Conservation (phyloP, 2,113 vertebrate genomes). For the Odontesthes bonariensis region DNA sequence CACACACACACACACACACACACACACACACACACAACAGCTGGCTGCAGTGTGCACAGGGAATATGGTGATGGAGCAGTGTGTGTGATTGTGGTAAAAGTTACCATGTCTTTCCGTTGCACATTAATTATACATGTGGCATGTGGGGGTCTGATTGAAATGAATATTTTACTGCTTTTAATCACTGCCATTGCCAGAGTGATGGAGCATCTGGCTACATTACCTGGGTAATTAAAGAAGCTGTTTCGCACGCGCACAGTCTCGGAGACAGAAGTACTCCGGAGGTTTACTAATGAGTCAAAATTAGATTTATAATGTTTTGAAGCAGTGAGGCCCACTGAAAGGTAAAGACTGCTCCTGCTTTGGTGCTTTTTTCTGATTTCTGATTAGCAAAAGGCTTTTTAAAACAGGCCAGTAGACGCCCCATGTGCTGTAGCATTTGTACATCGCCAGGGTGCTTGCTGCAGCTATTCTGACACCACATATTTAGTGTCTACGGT, state of each 20-base stretch:
- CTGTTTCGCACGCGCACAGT: slow-evolving; percentile 61
- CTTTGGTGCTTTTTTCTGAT: slow-evolving; percentile 13
- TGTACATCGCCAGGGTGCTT: background rate
- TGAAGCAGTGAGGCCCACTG: slow-evolving; percentile 41
- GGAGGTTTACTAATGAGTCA: slow-evolving; percentile 68
- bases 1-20: slow-evolving; percentile 24
- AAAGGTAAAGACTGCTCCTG: slow-evolving; percentile 12
- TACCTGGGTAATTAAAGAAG: slow-evolving; percentile 82
- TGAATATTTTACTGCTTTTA: slow-evolving; percentile 81
- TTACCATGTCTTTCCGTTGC: slow-evolving; percentile 66
- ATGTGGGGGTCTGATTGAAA: slow-evolving; percentile 80
- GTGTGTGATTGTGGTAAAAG: slow-evolving; percentile 53
- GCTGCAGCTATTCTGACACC: background rate
- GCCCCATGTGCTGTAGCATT: background rate
- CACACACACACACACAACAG: slow-evolving; percentile 44
- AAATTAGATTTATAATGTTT: slow-evolving; percentile 69
- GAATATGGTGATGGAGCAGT: slow-evolving; percentile 48
- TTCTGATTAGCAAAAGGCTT: slow-evolving; percentile 37
- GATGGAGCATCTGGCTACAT: slow-evolving; percentile 78
- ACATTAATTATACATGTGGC: slow-evolving; percentile 80
- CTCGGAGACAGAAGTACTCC: slow-evolving; percentile 59
- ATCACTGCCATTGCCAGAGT: slow-evolving; percentile 78
- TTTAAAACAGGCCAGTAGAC: slow-evolving; percentile 17
- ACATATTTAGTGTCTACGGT: background rate
- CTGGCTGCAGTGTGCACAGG: slow-evolving; percentile 37